A percentile compares a stretch with the other conserved stretches of the same genome.
phyloP scores from a whole-genome alignment of 2,888 invertebrate genomes.

The Sarcophaga variegata region DNA sequence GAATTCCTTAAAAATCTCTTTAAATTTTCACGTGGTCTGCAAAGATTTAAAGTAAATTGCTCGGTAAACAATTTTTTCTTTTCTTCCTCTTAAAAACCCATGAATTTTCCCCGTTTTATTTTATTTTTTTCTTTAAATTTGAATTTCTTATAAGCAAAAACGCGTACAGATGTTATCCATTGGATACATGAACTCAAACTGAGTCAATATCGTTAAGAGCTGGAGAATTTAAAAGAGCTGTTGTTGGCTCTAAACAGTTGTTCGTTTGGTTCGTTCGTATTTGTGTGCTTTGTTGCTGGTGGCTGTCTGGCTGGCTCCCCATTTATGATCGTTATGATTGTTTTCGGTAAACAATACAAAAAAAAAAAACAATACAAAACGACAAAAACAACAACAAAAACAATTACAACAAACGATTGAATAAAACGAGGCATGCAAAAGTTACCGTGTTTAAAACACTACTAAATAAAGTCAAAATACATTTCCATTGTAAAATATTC shows the following conservation, averaged over 20 bases:
- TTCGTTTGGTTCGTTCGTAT: constrained; percentile 19
- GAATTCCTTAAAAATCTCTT: constrained; percentile 49
- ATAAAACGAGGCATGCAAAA: constrained; percentile 12
- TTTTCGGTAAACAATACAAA: constrained; percentile 27
- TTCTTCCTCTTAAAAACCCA: constrained; percentile 44
- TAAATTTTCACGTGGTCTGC: constrained; percentile 62
- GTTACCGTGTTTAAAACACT: neutral
- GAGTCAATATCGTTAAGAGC: constrained; percentile 78
- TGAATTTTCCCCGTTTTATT: constrained; percentile 17
- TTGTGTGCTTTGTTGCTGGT: constrained; percentile 43
- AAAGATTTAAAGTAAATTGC: constrained; percentile 15
- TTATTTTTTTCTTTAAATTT: constrained; percentile 38
- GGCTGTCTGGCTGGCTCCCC: constrained; percentile 62
- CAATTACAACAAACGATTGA: constrained; percentile 30
- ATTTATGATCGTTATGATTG: constrained; percentile 57
- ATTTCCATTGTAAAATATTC: too few species aligned
- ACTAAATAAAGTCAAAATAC: neutral
- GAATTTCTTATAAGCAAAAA: constrained; percentile 22
- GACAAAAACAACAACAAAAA: constrained; percentile 4
- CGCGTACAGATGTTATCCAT: constrained; percentile 67
- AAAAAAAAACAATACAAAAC: neutral
- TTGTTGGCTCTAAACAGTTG: constrained; percentile 3
- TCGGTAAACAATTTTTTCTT: constrained; percentile 6
- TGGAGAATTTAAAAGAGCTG: constrained; percentile 74
- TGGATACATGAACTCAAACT: constrained; percentile 79